Percentiles rank a stretch among this genome's conserved stretches.
Conservation (phyloP, 30 jellyfish, hydroid and myxozoan species). For the Pelagia noctiluca region DNA sequence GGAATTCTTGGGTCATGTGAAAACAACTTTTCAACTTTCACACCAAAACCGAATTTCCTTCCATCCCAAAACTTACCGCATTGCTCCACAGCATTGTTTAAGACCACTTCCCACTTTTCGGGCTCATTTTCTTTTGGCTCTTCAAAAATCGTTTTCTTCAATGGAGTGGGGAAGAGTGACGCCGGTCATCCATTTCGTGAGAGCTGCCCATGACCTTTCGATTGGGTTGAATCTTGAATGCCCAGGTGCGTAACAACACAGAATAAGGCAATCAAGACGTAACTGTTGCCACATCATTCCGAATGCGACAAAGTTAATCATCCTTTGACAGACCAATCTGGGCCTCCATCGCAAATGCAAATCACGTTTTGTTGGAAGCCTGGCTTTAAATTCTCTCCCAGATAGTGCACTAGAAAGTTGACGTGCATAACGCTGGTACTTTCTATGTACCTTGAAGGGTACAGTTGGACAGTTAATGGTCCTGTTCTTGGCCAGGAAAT, state of each 20-base stretch:
- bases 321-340: too few relatives aligned
- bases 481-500: conserved; percentile 26
- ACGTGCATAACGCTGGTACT: conserved; percentile 18
- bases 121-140: background rate
- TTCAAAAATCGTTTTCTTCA: background rate
- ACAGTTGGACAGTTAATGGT: background rate
- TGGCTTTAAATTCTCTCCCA: background rate
- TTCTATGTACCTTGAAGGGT: conserved; percentile 1
- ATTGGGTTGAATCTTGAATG: conserved; percentile 29
- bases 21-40: conserved; percentile 6
- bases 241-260: conserved; percentile 20
- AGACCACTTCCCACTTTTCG: background rate
- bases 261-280: background rate
- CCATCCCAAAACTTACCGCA: conserved; percentile 29
- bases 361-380: background rate
- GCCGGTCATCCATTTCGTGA: background rate
- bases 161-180: background rate
- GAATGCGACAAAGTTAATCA: too few relatives aligned
- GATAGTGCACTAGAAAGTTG: background rate
- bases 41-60: background rate
- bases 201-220: conserved; percentile 7
- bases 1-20: background rate
- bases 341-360: background rate
- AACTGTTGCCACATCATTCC: conserved; percentile 13
- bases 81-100: conserved; percentile 18